Evolutionary conservation across 2,888 invertebrate genomes (phyloP), one percentile per base, ranked within the genome.

Genomic region (Brachyptera risi): DNA sequence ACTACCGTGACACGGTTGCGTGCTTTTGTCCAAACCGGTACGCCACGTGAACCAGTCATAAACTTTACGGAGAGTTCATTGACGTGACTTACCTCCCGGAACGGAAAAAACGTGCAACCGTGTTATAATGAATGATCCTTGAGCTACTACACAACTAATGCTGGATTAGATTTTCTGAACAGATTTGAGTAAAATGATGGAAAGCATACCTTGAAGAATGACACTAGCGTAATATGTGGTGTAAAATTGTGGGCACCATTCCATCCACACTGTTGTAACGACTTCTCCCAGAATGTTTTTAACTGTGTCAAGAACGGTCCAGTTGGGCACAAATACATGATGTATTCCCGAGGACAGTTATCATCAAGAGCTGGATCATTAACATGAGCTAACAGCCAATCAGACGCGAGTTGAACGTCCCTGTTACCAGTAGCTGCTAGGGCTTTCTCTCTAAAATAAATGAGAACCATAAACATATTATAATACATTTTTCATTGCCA

Each of bases 211-310:
- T 90, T 88, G 70, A 95, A 95, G 75, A 92, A 93, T 13, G 92
- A 88, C 59, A 92, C 90, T 59, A 95, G 78, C 5, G 94, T 95
- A 66, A 95, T 89, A 71, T 95, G 95, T 1, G 94, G 94, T 62
- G 90, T 86, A 74, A 87, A 92, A 73, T 92, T 91, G 70, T 93
- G 94, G 1, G 92, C 92, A 21, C 92, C 90, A 76, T 94, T 95
- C 90, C 93, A 92, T 4, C 90, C 90, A 70, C 86, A 85, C 11
- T 84, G 75, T 31, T 81, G 77, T 68, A 85, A 83, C 0, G 91
- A 90, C 71, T 87, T 88, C 1, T 84, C 79, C 90, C 90, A 91
- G 74, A 91, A 94, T 56, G 83, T 81, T 54, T 86, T 82, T 19
- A 92, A 75, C 70, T 89, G 87, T 59, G 85, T 83, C 0, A 88